Conservation (phyloP, 2,797 vertebrate genomes). For the Heteromormyrus szaboi region DNA sequence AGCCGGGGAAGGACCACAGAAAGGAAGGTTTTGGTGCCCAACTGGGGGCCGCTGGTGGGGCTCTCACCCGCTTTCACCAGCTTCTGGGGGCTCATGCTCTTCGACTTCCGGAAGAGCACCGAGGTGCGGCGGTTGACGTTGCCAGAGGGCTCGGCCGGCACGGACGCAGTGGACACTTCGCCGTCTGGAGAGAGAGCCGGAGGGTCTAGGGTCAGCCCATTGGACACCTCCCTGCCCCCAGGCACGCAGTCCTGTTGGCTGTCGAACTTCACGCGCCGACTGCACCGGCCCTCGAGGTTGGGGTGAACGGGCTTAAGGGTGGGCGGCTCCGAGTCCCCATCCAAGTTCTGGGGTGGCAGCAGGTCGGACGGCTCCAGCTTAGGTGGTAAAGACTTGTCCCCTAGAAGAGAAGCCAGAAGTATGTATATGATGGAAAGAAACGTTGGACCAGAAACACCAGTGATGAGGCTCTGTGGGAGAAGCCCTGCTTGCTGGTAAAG, state of each 20-base stretch:
- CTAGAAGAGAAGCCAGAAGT: constrained; percentile 46
- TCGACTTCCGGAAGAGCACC: constrained; percentile 89
- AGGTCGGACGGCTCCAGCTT: constrained; percentile 93
- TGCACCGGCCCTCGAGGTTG: constrained; percentile 70
- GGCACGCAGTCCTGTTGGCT: constrained; percentile 69
- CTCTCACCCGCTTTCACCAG: constrained; percentile 62
- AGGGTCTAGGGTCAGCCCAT: constrained; percentile 71
- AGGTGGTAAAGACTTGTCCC: constrained; percentile 92
- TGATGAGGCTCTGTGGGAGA: not conserved
- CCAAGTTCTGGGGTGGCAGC: constrained; percentile 81
- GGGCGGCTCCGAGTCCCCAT: constrained; percentile 85
- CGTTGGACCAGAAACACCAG: not conserved
- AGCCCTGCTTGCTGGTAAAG: not conserved
- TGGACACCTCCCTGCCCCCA: constrained; percentile 70
- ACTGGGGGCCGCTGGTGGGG: constrained; percentile 68
- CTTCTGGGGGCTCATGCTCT: constrained; percentile 80
- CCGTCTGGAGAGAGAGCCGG: constrained; percentile 66
- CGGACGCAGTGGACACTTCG: constrained; percentile 74
- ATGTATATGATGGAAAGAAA: not conserved
- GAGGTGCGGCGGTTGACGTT: constrained; percentile 82
- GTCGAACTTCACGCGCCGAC: constrained; percentile 71
- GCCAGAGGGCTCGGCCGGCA: constrained; percentile 75
- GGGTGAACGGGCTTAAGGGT: constrained; percentile 90
- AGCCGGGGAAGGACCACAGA: constrained; percentile 95
- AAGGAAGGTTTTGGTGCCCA: constrained; percentile 93